A percentile compares a stretch with the other conserved stretches of the same genome.
Conservation (phyloP, 2,888 invertebrate species). For the Drosophila niveifrons region DNA sequence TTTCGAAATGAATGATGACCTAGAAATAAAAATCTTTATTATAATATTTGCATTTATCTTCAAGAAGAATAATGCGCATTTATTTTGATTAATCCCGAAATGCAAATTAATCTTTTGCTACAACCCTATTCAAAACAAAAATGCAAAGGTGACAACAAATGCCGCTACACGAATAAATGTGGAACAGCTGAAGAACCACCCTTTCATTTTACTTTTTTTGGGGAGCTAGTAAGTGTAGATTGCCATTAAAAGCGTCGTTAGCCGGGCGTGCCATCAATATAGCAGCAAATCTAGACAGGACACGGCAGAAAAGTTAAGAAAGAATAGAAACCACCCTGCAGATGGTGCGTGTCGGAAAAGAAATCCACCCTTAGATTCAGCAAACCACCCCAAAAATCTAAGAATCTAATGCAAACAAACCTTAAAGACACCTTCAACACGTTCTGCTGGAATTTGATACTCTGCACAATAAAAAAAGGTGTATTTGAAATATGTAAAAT, state of each 20-base stretch:
- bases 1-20: not conserved
- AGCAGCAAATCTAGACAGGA: constrained; percentile 51
- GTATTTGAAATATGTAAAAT: not conserved
- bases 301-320: constrained; percentile 37
- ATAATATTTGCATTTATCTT: not conserved
- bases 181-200: constrained; percentile 40
- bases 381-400: constrained; percentile 58
- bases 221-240: constrained; percentile 32
- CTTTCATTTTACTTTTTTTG: constrained; percentile 34
- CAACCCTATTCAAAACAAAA: constrained; percentile 19
- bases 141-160: constrained; percentile 47
- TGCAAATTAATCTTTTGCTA: not conserved
- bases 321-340: constrained; percentile 58
- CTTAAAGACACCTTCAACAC: constrained; percentile 53
- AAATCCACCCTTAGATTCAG: constrained; percentile 56
- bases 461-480: not conserved
- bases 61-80: not conserved
- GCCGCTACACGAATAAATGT: constrained; percentile 31
- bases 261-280: constrained; percentile 70
- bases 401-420: constrained; percentile 35
- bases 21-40: not conserved
- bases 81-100: constrained; percentile 5
- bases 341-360: constrained; percentile 36
- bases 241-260: constrained; percentile 50
- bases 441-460: constrained; percentile 19